Conservation (phyloP, 1,140 invertebrate species). For the Eueides isabella region DNA sequence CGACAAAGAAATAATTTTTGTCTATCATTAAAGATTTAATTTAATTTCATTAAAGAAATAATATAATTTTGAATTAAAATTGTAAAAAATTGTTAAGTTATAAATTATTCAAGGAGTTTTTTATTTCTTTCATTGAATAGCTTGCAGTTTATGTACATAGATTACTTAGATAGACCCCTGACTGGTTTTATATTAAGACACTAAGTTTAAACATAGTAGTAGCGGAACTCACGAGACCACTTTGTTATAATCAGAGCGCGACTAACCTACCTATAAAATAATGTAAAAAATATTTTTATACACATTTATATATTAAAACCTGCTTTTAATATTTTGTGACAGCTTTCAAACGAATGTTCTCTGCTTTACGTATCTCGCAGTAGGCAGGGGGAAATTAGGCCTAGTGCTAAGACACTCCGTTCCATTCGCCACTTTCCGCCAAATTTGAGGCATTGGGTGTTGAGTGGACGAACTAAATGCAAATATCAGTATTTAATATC, state of each 20-base stretch:
- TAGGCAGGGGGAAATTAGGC: too few species aligned
- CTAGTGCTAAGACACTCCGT: too few species aligned
- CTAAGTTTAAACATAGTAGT: background rate
- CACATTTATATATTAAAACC: background rate
- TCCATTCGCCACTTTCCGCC: too few species aligned
- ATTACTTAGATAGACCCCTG: background rate
- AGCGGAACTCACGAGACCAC: background rate
- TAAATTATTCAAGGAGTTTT: too few species aligned
- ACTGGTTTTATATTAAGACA: background rate
- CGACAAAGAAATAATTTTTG: background rate
- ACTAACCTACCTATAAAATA: background rate
- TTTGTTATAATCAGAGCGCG: slow-evolving; percentile 1
- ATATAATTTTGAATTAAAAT: background rate
- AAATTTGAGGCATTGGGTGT: too few species aligned
- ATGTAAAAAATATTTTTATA: background rate
- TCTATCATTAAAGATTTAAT: too few species aligned
- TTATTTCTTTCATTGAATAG: background rate
- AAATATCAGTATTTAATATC: too few species aligned
- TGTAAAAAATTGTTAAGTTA: background rate
- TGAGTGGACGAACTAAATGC: too few species aligned
- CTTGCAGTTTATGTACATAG: background rate
- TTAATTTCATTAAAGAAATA: too few species aligned
- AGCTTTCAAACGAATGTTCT: too few species aligned
- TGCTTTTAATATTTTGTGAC: background rate
- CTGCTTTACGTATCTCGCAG: too few species aligned